These are phyloP conservation scores for Adelognathus sp. DNA, from an alignment of 2,888 invertebrate species.

Conservation along the genomic window DNA sequence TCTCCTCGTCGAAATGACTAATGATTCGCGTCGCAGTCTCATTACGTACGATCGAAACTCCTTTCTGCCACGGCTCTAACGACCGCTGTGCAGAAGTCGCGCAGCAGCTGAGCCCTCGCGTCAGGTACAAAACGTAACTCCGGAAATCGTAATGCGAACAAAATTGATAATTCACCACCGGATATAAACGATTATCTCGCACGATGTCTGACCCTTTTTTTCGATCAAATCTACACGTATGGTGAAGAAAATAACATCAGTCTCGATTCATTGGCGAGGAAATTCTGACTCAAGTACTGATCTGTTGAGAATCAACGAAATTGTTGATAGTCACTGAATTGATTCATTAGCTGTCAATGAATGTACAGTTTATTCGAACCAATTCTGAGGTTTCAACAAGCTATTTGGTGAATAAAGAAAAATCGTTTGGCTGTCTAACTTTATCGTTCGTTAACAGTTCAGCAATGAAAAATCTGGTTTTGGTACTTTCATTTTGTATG, in stretches of 20 bases:
- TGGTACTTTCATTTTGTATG: too few species aligned
- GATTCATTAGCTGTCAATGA: too few species aligned
- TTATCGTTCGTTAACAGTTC: too few species aligned
- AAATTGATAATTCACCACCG: constrained; percentile 75
- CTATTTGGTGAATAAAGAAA: too few species aligned
- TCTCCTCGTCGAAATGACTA: constrained; percentile 58
- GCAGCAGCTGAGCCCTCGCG: constrained; percentile 60
- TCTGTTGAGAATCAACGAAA: too few species aligned
- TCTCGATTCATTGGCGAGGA: constrained; percentile 43
- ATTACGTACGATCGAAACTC: constrained; percentile 49
- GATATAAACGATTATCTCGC: constrained; percentile 73
- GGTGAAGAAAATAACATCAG: constrained; percentile 22
- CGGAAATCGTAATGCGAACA: constrained; percentile 71
- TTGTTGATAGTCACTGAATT: too few species aligned
- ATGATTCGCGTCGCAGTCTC: constrained; percentile 51
- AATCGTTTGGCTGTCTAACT: too few species aligned
- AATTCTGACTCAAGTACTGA: too few species aligned
- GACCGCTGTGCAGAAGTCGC: constrained; percentile 46
- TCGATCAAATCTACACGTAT: background rate
- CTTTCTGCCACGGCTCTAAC: constrained; percentile 53
- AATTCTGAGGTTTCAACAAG: too few species aligned
- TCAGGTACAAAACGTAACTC: constrained; percentile 67
- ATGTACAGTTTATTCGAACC: too few species aligned
- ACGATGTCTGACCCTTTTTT: constrained; percentile 19
- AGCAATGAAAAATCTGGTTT: too few species aligned